phyloP scores from a whole-genome alignment of 2,113 vertebrate species.

The Cichladusa arquata region DNA sequence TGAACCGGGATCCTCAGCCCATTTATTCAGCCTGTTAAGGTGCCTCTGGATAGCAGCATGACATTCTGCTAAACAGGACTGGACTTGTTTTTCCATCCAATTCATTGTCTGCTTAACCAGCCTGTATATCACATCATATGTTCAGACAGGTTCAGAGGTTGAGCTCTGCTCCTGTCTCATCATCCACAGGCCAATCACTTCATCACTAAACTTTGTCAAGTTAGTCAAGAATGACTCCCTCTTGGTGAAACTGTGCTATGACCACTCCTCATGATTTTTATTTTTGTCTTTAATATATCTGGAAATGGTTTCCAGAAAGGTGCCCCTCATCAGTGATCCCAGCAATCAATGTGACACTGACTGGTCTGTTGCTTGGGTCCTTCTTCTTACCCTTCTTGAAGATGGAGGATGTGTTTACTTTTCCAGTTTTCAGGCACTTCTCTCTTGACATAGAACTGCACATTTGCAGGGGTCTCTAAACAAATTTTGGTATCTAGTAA shows the following conservation, averaged over 20 bases:
- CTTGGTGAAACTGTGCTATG: neutral
- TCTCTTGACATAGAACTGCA: neutral
- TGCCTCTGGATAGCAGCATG: neutral
- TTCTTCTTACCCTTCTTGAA: neutral
- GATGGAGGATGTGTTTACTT: neutral
- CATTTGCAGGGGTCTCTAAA: neutral
- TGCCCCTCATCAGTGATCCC: neutral
- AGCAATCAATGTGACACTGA: neutral
- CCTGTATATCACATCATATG: rapidly evolving
- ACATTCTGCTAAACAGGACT: neutral
- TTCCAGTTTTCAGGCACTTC: neutral
- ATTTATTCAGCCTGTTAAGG: neutral
- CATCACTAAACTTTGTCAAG: neutral
- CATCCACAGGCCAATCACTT: neutral
- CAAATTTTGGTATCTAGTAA: neutral
- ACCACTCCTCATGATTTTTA: neutral
- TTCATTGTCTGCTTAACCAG: neutral
- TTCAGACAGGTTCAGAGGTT: neutral
- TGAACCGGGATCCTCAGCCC: neutral
- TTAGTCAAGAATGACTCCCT: neutral
- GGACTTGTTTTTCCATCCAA: neutral
- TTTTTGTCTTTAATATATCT: neutral
- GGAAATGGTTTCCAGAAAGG: neutral
- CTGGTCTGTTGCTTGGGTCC: neutral
- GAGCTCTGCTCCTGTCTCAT: neutral